A percentile compares a stretch with the other conserved stretches of the same genome.
Evolutionary conservation across 2,888 invertebrate genomes (phyloP).

Genomic region (Carcina quercana): DNA sequence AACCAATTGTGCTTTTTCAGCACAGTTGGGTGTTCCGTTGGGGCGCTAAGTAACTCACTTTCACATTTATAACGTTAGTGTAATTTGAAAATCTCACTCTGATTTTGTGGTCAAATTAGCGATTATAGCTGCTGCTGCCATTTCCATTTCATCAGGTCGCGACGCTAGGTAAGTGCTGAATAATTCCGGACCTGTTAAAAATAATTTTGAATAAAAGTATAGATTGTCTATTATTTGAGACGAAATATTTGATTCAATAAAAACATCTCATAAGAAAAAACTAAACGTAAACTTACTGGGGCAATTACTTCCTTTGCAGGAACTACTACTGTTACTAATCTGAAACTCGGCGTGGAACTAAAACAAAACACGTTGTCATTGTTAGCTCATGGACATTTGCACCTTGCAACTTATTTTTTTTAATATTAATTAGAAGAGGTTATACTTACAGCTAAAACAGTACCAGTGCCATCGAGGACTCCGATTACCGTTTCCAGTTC

Average conservation of each 20-base stretch:
- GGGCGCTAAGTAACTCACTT: too few relatives aligned
- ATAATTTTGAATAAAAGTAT: constrained; percentile 1
- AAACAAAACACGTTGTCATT: constrained; percentile 19
- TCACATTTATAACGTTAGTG: too few relatives aligned
- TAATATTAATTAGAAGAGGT: too few relatives aligned
- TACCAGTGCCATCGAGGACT: constrained; percentile 71
- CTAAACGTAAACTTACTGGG: constrained; percentile 22
- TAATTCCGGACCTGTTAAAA: constrained; percentile 46
- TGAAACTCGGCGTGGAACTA: constrained; percentile 80
- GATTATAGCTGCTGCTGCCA: constrained; percentile 73
- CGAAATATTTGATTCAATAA: too few relatives aligned
- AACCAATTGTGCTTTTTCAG: too few relatives aligned
- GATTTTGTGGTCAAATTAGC: constrained; percentile 65
- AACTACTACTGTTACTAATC: constrained; percentile 23
- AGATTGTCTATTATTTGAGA: too few relatives aligned
- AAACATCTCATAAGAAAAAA: too few relatives aligned
- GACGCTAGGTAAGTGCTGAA: constrained; percentile 75
- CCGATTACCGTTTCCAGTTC: constrained; percentile 72
- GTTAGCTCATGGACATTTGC: background rate
- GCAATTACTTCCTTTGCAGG: constrained; percentile 23
- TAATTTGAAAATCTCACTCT: constrained; percentile 53
- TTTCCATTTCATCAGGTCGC: constrained; percentile 78
- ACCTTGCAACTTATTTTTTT: too few relatives aligned
- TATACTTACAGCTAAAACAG: constrained; percentile 76
- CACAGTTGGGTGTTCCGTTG: too few relatives aligned